Conservation (phyloP, 2,797 vertebrate species). For the Taeniopygia guttata region DNA sequence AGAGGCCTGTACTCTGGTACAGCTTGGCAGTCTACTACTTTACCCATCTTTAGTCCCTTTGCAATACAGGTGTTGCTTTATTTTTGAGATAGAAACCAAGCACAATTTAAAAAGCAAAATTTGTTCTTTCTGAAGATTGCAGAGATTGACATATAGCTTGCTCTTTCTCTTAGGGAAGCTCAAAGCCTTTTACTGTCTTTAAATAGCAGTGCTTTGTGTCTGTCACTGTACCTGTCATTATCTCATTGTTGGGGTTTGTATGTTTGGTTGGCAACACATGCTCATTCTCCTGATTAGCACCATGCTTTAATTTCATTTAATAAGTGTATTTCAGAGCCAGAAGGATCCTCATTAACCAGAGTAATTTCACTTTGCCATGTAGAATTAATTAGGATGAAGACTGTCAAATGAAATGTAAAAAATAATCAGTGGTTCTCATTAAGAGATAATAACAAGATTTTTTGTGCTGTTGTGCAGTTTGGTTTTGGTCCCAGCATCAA, state of each 20-base stretch:
- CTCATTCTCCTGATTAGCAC: neutral
- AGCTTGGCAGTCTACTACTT: neutral
- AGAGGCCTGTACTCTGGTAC: neutral
- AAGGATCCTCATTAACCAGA: conserved; percentile 27
- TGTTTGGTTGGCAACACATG: conserved; percentile 44
- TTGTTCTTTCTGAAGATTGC: neutral
- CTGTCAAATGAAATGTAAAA: conserved; percentile 45
- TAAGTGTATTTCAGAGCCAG: neutral
- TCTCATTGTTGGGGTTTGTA: neutral
- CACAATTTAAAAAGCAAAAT: neutral
- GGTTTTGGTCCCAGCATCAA: conserved; percentile 20
- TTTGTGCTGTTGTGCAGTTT: conserved; percentile 13
- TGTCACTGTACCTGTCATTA: neutral
- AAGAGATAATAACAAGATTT: conserved; percentile 27
- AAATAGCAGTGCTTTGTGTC: neutral
- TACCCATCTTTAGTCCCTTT: neutral
- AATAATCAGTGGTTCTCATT: conserved; percentile 54
- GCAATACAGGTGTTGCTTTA: neutral
- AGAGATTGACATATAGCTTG: neutral
- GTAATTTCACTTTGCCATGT: conserved; percentile 28
- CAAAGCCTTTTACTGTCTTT: neutral
- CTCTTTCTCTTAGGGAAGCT: neutral
- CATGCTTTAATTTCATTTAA: conserved; percentile 48
- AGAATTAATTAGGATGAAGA: conserved; percentile 42
- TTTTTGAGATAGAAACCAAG: neutral